Evolutionary conservation across 2,113 vertebrate species (phyloP).

Genomic region (Reinhardtius hippoglossoides): DNA sequence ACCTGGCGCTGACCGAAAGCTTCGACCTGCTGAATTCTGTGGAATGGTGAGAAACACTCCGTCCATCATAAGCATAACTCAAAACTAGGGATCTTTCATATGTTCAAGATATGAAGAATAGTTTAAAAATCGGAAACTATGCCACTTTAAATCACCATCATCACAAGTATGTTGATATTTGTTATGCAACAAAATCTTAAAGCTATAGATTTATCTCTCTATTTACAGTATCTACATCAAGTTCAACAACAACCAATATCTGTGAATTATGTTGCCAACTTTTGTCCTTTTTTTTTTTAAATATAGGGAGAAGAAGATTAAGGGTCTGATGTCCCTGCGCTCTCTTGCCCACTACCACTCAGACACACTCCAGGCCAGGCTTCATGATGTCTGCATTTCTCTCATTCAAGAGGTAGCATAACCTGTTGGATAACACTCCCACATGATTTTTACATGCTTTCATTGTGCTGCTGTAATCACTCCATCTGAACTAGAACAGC

Average conservation of each 20-base stretch:
- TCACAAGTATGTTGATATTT: background rate
- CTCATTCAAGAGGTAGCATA: conserved; percentile 91
- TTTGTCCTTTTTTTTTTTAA: conserved; percentile 2
- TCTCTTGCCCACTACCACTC: conserved; percentile 89
- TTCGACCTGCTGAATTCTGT: conserved; percentile 86
- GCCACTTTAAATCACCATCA: background rate
- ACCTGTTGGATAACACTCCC: conserved; percentile 20
- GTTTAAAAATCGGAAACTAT: background rate
- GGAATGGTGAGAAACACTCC: conserved; percentile 87
- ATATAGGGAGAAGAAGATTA: conserved; percentile 95
- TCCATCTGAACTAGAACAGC: background rate
- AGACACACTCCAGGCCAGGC: conserved; percentile 83
- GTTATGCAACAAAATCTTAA: background rate
- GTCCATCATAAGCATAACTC: background rate
- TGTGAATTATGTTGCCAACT: background rate
- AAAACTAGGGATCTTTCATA: background rate
- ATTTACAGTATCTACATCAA: background rate
- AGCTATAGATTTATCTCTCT: background rate
- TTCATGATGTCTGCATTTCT: conserved; percentile 90
- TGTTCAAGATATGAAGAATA: background rate
- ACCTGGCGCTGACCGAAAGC: conserved; percentile 85
- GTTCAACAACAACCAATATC: background rate
- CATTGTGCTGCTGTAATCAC: background rate
- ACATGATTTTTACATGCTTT: background rate
- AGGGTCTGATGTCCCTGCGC: conserved; percentile 88